A percentile compares a stretch with the other conserved stretches of the same genome.
phyloP scores from a whole-genome alignment of 2,113 vertebrate species.

The Percopsis transmontana region DNA sequence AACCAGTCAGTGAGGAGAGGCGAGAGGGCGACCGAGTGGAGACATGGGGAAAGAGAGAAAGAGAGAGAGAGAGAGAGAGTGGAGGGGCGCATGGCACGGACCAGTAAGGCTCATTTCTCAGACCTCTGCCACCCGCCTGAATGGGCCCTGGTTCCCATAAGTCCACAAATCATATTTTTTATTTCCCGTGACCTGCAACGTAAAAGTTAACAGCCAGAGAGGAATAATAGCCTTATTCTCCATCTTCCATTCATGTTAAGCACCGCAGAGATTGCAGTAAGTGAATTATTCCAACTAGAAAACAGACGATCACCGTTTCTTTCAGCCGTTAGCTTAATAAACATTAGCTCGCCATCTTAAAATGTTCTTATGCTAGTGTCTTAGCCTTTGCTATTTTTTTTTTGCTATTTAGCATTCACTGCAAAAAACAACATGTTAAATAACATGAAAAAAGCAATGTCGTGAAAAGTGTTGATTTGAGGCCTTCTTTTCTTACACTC shows the following conservation, averaged over 20 bases:
- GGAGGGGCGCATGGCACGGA: neutral
- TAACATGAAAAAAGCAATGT: too few relatives aligned
- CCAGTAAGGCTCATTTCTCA: slow-evolving; percentile 49
- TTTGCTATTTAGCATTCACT: too few relatives aligned
- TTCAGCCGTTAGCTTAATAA: too few relatives aligned
- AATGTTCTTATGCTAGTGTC: too few relatives aligned
- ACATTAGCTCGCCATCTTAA: too few relatives aligned
- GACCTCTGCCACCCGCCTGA: slow-evolving; percentile 26
- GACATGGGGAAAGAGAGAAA: neutral
- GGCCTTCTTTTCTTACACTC: too few relatives aligned
- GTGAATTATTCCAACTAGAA: slow-evolving; percentile 32
- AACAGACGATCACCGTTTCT: too few relatives aligned
- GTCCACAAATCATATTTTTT: slow-evolving; percentile 62
- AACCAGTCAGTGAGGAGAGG: slow-evolving; percentile 30
- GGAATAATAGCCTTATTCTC: slow-evolving; percentile 48
- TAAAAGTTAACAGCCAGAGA: slow-evolving; percentile 54
- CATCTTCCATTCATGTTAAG: slow-evolving; percentile 34
- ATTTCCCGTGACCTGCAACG: slow-evolving; percentile 38
- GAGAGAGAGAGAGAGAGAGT: neutral
- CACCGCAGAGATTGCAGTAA: slow-evolving; percentile 32
- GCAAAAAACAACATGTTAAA: too few relatives aligned
- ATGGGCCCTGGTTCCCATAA: slow-evolving; percentile 7
- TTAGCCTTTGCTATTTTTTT: too few relatives aligned
- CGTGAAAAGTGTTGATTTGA: too few relatives aligned
- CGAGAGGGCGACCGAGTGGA: neutral